phyloP scores from a whole-genome alignment of 2,888 invertebrate species.

The Eupithecia subfuscata region DNA sequence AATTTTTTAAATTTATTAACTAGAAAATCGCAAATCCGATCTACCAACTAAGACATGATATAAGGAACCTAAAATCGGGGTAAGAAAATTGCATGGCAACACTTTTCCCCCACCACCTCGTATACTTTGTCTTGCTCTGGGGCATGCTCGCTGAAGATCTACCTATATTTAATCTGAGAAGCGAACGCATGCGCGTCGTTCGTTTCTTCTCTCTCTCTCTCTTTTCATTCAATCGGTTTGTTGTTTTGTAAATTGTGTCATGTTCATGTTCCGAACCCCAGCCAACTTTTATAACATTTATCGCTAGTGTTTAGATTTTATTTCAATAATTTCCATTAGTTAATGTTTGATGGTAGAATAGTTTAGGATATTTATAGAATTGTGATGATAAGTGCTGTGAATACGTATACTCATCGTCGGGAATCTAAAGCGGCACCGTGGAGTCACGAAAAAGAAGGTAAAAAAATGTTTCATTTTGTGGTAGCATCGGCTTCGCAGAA shows the following conservation, averaged over 20 bases:
- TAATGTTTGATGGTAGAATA: conserved; percentile 74
- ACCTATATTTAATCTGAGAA: no score
- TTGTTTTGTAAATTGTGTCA: conserved; percentile 81
- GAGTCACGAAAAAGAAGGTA: conserved; percentile 85
- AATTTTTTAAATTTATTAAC: no score
- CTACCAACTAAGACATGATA: no score
- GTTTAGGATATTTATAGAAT: conserved; percentile 71
- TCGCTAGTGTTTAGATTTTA: conserved; percentile 75
- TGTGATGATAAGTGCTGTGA: conserved; percentile 84
- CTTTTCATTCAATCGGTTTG: conserved; percentile 69
- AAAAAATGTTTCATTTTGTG: conserved; percentile 73
- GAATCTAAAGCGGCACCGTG: conserved; percentile 84
- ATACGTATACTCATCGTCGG: conserved; percentile 81
- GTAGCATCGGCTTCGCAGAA: conserved; percentile 44
- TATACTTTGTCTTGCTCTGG: no score
- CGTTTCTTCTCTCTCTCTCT: conserved; percentile 59
- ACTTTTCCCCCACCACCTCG: no score
- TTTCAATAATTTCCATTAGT: conserved; percentile 62
- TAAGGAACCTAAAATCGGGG: no score
- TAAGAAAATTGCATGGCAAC: no score
- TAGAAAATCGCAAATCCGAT: no score
- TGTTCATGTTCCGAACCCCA: conserved; percentile 76
- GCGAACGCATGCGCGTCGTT: conserved; percentile 74
- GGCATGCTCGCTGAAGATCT: no score
- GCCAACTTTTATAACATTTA: conserved; percentile 70